A percentile compares a stretch with the other conserved stretches of the same genome.
These are phyloP conservation scores for Bujurquina vittata DNA, from an alignment of 2,113 vertebrate genomes.

Conservation along the genomic window DNA sequence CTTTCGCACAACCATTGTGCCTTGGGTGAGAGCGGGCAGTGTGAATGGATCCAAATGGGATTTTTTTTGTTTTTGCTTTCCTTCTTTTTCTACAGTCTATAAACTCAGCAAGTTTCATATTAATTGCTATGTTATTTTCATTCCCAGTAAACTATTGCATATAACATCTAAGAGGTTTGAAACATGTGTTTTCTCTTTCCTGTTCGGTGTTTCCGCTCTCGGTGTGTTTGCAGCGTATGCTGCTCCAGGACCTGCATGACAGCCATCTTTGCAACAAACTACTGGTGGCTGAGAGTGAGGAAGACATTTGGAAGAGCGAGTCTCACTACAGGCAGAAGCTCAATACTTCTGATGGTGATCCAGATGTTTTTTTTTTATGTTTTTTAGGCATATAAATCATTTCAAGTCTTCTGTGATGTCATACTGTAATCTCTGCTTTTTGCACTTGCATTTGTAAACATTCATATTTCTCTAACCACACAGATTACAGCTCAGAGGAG, in stretches of 20 bases:
- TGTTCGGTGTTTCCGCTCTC: neutral
- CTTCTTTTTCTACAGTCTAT: neutral
- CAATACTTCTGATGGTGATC: conserved; percentile 86
- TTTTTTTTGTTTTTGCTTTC: neutral
- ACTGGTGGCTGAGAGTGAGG: conserved; percentile 97
- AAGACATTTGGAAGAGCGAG: conserved; percentile 98
- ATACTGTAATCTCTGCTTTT: neutral
- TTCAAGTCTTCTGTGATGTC: neutral
- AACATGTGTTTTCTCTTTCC: neutral
- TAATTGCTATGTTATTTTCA: neutral
- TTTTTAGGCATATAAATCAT: neutral
- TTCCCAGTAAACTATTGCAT: neutral
- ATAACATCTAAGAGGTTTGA: neutral
- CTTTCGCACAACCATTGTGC: conserved; percentile 62
- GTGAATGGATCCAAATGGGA: conserved; percentile 41
- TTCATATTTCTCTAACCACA: neutral
- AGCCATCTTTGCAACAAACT: conserved; percentile 95
- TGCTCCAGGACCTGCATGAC: conserved; percentile 96
- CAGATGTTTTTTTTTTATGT: neutral
- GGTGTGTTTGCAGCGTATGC: conserved; percentile 84
- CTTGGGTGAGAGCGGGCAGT: conserved; percentile 45
- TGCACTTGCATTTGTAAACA: neutral
- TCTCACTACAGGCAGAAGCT: conserved; percentile 85
- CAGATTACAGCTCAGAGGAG: conserved; percentile 93
- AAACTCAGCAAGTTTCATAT: neutral